A percentile compares a stretch with the other conserved stretches of the same genome.
phyloP scores from a whole-genome alignment of 1,140 invertebrate genomes.

The Latrodectus geometricus region DNA sequence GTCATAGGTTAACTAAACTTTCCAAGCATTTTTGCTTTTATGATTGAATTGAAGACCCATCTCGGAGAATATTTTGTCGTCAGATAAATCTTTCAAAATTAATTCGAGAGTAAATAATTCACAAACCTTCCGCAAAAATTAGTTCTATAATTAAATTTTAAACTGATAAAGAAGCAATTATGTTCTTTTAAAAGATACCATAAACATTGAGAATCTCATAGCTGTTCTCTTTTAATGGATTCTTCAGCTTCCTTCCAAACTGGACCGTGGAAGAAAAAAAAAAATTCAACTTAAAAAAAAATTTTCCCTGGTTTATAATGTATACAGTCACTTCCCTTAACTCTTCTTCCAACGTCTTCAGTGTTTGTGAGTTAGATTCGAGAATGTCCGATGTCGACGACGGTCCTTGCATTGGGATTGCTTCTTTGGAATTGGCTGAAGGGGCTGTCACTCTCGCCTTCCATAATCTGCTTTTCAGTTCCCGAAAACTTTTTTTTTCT shows the following conservation, averaged over 20 bases:
- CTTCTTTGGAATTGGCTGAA: constrained; percentile 55
- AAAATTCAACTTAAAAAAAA: constrained; percentile 1
- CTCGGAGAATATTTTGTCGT: no score
- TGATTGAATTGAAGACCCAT: no score
- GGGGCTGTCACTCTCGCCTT: constrained; percentile 57
- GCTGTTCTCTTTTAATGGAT: no score
- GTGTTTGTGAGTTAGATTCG: background rate
- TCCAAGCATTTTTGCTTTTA: no score
- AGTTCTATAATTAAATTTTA: no score
- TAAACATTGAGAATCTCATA: no score
- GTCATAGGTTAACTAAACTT: no score
- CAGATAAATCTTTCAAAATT: no score
- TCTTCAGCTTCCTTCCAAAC: background rate
- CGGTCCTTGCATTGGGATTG: constrained; percentile 1
- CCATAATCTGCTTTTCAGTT: constrained; percentile 59
- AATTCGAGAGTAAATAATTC: no score
- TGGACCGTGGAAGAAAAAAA: background rate
- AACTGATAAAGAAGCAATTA: no score
- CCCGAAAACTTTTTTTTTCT: background rate
- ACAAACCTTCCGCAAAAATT: no score
- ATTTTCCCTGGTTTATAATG: background rate
- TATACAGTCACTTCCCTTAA: background rate
- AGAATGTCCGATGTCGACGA: constrained; percentile 33
- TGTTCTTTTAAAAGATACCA: no score
- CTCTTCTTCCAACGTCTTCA: background rate